phyloP scores from a whole-genome alignment of 2,888 invertebrate genomes.

The Drosophila greeni region DNA sequence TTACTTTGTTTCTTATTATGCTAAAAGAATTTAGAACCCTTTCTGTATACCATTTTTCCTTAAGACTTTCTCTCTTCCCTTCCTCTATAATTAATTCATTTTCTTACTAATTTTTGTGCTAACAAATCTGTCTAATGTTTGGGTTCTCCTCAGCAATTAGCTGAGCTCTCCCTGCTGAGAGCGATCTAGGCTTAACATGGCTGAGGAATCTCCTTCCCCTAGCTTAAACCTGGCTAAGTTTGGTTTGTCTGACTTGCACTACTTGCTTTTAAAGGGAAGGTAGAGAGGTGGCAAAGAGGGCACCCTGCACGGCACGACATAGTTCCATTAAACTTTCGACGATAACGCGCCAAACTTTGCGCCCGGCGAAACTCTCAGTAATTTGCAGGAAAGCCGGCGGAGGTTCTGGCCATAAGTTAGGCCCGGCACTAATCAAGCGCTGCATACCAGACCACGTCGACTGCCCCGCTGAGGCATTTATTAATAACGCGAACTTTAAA shows the following conservation, averaged over 20 bases:
- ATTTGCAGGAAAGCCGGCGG: conserved; percentile 45
- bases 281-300: not conserved
- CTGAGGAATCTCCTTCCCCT: conserved; percentile 1
- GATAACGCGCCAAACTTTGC: conserved; percentile 63
- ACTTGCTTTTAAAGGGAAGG: conserved; percentile 8
- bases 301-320: conserved; percentile 55
- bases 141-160: conserved; percentile 32
- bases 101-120: conserved; percentile 13
- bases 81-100: conserved; percentile 39
- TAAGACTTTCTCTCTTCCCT: not conserved
- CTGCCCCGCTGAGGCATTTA: conserved; percentile 51
- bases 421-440: conserved; percentile 58
- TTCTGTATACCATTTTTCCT: no score
- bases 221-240: not conserved
- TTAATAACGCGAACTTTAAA: conserved; percentile 63
- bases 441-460: conserved; percentile 43
- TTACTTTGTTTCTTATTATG: no score
- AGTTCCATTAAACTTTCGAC: conserved; percentile 62
- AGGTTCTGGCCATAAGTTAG: conserved; percentile 48
- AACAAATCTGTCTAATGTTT: conserved; percentile 37
- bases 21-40: no score
- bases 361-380: conserved; percentile 53
- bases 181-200: conserved; percentile 26
- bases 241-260: conserved; percentile 19
- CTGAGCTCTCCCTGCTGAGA: conserved; percentile 24